Conservation (phyloP, 2,113 vertebrate species). For the Damaliscus lunatus region DNA sequence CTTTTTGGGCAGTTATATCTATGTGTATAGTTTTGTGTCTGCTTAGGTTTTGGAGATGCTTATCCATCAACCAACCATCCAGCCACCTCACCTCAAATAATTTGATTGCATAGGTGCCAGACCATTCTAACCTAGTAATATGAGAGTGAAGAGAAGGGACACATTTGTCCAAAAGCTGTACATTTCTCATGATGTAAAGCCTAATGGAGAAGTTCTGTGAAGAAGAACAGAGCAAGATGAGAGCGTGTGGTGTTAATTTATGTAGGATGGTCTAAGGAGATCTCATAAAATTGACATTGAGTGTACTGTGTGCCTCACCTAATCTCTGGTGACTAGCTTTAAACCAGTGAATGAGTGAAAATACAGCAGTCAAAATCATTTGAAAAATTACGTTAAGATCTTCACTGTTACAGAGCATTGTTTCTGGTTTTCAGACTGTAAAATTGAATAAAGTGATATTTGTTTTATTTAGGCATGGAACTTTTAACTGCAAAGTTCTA, state of each 20-base stretch:
- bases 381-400: background rate
- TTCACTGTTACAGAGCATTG: background rate
- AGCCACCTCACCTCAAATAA: background rate
- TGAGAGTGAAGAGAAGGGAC: background rate
- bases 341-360: background rate
- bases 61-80: background rate
- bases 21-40: background rate
- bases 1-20: background rate
- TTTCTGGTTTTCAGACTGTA: constrained; percentile 38
- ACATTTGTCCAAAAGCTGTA: background rate
- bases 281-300: background rate
- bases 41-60: background rate
- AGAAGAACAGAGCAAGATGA: background rate
- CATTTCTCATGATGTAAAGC: background rate
- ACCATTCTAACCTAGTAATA: background rate
- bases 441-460: background rate
- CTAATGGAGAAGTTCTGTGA: background rate
- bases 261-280: background rate
- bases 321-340: background rate
- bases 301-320: background rate
- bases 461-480: background rate
- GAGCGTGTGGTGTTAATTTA: background rate
- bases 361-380: background rate
- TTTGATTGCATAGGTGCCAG: background rate
- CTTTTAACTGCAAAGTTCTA: constrained; percentile 4